These are phyloP conservation scores for Serripes groenlandicus DNA, from an alignment of 2,888 invertebrate genomes.

Conservation along the genomic window DNA sequence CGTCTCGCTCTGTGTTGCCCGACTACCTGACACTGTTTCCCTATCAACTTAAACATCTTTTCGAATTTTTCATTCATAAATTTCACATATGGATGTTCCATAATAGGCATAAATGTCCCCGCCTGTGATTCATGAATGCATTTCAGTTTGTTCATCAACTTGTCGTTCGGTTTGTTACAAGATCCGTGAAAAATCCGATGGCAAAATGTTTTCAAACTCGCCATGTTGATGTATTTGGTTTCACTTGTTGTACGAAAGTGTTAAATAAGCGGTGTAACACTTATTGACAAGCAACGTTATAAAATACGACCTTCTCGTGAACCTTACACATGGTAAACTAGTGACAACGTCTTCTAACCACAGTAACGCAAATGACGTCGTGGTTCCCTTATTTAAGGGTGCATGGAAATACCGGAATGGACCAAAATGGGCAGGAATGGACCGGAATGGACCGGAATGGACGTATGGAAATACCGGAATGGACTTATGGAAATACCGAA, in stretches of 20 bases:
- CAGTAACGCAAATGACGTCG: too few species aligned
- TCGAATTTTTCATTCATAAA: conserved; percentile 65
- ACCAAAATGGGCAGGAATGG: too few species aligned
- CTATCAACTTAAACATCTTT: conserved; percentile 68
- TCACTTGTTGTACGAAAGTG: neutral
- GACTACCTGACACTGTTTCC: conserved; percentile 80
- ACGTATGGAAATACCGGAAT: too few species aligned
- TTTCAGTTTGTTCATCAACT: conserved; percentile 32
- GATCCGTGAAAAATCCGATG: conserved; percentile 39
- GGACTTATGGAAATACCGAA: too few species aligned
- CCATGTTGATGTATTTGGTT: conserved; percentile 43
- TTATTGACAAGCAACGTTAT: conserved; percentile 5
- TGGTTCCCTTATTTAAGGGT: too few species aligned
- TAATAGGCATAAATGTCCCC: neutral
- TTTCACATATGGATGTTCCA: conserved; percentile 44
- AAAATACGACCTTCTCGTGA: conserved; percentile 22
- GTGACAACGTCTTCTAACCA: conserved; percentile 29
- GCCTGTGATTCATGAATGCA: neutral
- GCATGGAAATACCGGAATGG: too few species aligned
- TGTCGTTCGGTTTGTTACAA: conserved; percentile 29
- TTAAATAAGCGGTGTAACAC: too few species aligned
- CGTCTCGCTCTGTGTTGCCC: conserved; percentile 78
- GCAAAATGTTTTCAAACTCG: conserved; percentile 31
- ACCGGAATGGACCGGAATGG: too few species aligned
- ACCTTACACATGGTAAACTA: conserved; percentile 17